These are phyloP conservation scores for Vanacampus margaritifer DNA, from an alignment of 2,113 vertebrate genomes.

Conservation along the genomic window DNA sequence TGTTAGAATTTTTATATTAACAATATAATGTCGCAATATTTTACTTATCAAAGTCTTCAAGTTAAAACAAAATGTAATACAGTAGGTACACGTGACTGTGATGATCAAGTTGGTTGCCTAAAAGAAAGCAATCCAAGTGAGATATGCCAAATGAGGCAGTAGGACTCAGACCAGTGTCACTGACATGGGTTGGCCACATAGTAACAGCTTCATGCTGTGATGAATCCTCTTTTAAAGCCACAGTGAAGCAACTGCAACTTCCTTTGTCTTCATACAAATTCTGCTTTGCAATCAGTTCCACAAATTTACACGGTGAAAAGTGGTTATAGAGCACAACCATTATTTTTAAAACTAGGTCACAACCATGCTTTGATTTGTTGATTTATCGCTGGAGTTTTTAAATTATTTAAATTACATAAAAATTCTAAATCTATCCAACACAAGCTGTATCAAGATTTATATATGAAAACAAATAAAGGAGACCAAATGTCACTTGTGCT, in stretches of 20 bases:
- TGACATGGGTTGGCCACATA: conserved; percentile 15
- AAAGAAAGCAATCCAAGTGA: conserved; percentile 1
- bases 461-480: neutral
- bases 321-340: neutral
- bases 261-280: conserved; percentile 12
- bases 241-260: conserved; percentile 21
- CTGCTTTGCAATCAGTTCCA: conserved; percentile 1
- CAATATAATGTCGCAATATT: neutral
- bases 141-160: conserved; percentile 32
- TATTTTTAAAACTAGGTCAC: neutral
- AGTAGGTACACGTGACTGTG: neutral
- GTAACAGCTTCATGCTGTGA: neutral
- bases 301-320: neutral
- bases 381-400: neutral
- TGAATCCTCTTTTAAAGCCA: conserved; percentile 24
- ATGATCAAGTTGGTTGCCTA: neutral
- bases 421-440: neutral
- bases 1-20: neutral
- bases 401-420: neutral
- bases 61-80: neutral
- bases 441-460: neutral
- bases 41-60: neutral
- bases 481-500: neutral
- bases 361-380: neutral
- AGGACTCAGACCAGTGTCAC: conserved; percentile 19